Evolutionary conservation across 2,797 vertebrate genomes (phyloP).

Genomic region (Labeo calbasu): DNA sequence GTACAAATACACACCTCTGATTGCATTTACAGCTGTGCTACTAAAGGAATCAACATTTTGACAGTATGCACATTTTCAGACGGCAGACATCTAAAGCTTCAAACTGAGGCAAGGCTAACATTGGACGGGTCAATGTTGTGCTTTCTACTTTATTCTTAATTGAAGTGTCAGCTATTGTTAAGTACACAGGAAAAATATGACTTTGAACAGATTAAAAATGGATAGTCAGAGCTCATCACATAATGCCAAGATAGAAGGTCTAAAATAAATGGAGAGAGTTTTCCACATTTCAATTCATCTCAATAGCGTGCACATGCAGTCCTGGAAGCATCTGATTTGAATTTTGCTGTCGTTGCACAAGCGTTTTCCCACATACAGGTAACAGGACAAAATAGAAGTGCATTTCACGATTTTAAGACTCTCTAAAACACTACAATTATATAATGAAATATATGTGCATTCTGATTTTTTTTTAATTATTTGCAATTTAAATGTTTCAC

Average conservation of each 20-base stretch:
- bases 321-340: slow-evolving; percentile 1
- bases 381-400: neutral
- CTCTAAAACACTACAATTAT: neutral
- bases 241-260: neutral
- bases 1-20: slow-evolving; percentile 25
- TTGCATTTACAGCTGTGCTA: slow-evolving; percentile 29
- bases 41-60: slow-evolving; percentile 17
- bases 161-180: slow-evolving; percentile 9
- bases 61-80: neutral
- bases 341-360: slow-evolving; percentile 13
- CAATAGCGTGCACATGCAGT: neutral
- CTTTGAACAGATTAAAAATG: neutral
- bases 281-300: neutral
- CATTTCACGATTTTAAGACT: neutral
- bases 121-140: neutral
- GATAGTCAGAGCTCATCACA: neutral
- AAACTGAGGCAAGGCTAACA: neutral
- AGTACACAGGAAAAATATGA: neutral
- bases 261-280: neutral
- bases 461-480: neutral
- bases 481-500: neutral
- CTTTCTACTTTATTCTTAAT: neutral
- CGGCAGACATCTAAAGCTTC: neutral
- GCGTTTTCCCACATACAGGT: neutral
- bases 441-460: neutral